Evolutionary conservation across 2,113 vertebrate genomes (phyloP), one percentile per base, ranked within the genome.

Genomic region (Dipodomys merriami): DNA sequence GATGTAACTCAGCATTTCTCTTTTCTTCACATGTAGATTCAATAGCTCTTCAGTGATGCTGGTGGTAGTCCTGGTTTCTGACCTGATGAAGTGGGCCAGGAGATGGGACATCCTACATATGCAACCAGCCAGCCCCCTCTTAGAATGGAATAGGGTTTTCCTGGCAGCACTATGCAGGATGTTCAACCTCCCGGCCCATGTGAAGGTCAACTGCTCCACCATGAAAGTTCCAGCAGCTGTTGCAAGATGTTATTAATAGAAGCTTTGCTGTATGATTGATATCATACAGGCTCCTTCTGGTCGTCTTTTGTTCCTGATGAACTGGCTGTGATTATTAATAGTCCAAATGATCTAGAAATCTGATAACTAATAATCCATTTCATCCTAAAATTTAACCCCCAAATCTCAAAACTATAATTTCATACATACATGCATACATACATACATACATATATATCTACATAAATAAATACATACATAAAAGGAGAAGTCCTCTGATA

Each of bases 121-220:
- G 96, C 95, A 96, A 96, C 88, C 91, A 96, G 95, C 85, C 74
- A 74, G 82, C 33, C 53, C 84, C 64, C 78, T 92, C 88, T 91
- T 93, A 94, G 69, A 92, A 94, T 68, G 71, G 83, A 94, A 89
- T 91, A 91, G 92, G 79, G 91, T 88, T 96, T 96, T 96, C 86
- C 92, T 96, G 96, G 96, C 95, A 97, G 95, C 95, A 97, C 92
- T 96, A 97, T 93, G 96, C 79, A 96, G 95, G 96, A 97, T 97
- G 92, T 96, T 96, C 94, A 94, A 95, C 88, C 94, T 97, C 91
- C 88, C 22, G 0, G 19, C 93, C 91, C 96, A 94, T 94, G 67
- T 49, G 39, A 91, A 67, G 60, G 12, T 93, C 60, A 71, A 44
- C 82, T 86, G 74, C 33, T 79, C 49, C 49, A 87, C 29, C 11